Evolutionary conservation across 2,113 vertebrate genomes (phyloP), one percentile per base, ranked within the genome.

Genomic region (Myrmophylax atrothorax): DNA sequence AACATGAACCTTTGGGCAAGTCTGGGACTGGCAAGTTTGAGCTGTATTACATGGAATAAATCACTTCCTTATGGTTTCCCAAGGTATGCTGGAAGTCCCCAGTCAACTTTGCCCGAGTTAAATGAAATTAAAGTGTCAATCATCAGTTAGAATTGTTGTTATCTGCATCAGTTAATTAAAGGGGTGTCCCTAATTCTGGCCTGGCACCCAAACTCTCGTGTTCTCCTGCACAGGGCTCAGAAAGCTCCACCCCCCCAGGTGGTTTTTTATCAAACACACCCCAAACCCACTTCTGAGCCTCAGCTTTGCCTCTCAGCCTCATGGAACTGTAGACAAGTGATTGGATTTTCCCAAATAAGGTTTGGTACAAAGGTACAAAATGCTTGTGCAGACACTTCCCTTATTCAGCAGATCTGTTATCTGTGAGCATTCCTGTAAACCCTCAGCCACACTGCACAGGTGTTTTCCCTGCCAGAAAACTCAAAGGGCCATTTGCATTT

Each of bases 401-500:
- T 95, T 76, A 93, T 62, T 95, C 95, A 91, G 91, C 93, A 92
- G 42, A 91, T 58, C 50, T 84, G 28, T 38, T 82, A 82, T 94
- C 84, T 94, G 89, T 80, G 68, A 92, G 88, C 90, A 52, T 93
- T 94, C 91, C 90, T 46, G 90, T 85, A 92, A 86, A 56, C 87
- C 76, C 52, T 16, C 62, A 92, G 67, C 94, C 70, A 76, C 89
- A 1, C 58, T 68, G 87, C 59, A 76, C 95, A 95, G 95, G 96
- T 92, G 82, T 35, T 96, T 97, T 91, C 94, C 94, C 89, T 89
- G 84, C 64, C 84, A 64, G 19, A 18, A 49, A 55, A 63, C 12
- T 75, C 82, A 90, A 75, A 92, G 82, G 46, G 11, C 38, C 20
- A 89, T 85, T 91, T 96, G 96, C 94, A 92, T 96, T 85, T 74